A percentile compares a stretch with the other conserved stretches of the same genome.
phyloP scores from a whole-genome alignment of 2,113 vertebrate genomes.

The Ptilonorhynchus violaceus region DNA sequence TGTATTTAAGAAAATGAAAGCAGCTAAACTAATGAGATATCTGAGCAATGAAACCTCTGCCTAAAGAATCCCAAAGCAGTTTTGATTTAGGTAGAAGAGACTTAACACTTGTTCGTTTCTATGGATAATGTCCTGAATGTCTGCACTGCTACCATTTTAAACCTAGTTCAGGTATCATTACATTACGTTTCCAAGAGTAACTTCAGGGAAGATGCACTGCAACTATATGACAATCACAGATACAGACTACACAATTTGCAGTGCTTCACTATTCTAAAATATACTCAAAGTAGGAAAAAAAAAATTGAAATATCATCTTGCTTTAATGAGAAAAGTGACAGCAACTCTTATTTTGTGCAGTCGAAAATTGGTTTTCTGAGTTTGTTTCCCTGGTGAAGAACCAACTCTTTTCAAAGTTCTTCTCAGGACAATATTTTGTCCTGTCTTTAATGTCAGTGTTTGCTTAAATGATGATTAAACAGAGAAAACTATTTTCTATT shows the following conservation, averaged over 20 bases:
- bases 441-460: background rate
- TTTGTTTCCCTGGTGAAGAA: background rate
- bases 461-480: background rate
- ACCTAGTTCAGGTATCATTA: background rate
- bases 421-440: background rate
- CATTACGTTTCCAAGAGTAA: background rate
- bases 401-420: background rate
- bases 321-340: background rate
- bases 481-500: background rate
- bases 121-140: background rate
- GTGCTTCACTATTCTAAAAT: background rate
- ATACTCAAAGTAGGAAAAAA: background rate
- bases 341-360: background rate
- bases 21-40: background rate
- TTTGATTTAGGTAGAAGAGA: background rate
- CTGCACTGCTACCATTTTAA: background rate
- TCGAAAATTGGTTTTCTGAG: background rate
- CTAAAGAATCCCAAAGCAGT: background rate
- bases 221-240: background rate
- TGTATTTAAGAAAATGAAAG: background rate
- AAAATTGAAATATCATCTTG: background rate
- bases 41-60: background rate
- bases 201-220: background rate
- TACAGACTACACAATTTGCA: background rate
- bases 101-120: background rate